These are phyloP conservation scores for Hybognathus amarus DNA, from an alignment of 2,797 vertebrate genomes.

Conservation along the genomic window DNA sequence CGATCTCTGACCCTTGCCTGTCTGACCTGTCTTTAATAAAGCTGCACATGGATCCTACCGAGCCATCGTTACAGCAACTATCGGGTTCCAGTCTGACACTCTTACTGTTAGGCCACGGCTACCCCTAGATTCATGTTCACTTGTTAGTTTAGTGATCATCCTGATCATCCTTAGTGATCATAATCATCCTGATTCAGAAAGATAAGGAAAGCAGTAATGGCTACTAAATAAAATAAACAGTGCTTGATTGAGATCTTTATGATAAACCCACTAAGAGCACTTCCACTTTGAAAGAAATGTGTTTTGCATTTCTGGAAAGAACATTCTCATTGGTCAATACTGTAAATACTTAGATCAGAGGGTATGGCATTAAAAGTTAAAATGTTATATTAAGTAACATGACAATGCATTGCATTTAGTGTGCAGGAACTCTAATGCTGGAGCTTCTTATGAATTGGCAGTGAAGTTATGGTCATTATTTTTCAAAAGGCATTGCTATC, in stretches of 20 bases:
- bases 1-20: too few relatives aligned
- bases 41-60: too few relatives aligned
- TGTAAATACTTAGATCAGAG: background rate
- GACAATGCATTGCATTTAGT: background rate
- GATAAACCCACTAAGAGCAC: background rate
- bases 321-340: background rate
- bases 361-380: background rate
- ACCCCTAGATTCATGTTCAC: too few relatives aligned
- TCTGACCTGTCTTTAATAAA: too few relatives aligned
- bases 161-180: background rate
- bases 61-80: too few relatives aligned
- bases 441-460: background rate
- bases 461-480: background rate
- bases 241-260: background rate
- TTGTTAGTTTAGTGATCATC: background rate
- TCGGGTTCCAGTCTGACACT: too few relatives aligned
- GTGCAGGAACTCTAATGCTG: background rate
- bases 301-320: background rate
- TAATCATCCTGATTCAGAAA: conserved; percentile 14
- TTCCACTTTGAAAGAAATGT: background rate
- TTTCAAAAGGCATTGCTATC: background rate
- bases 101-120: too few relatives aligned
- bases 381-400: conserved; percentile 1
- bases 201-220: conserved; percentile 32
- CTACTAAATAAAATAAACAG: conserved; percentile 35